Evolutionary conservation across 2,888 invertebrate species (phyloP).

Genomic region (Crepidodera aurea): DNA sequence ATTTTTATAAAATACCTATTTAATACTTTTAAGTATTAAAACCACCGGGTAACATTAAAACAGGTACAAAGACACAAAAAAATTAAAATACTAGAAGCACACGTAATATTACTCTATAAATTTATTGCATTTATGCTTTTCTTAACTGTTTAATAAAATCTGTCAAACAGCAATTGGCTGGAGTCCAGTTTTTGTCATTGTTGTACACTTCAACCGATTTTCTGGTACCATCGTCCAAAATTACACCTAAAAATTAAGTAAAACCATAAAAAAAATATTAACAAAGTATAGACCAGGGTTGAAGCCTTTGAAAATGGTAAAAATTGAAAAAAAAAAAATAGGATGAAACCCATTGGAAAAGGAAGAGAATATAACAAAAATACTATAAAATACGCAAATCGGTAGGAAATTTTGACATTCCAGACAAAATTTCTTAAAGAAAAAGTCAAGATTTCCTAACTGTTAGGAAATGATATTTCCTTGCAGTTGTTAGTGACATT

Average conservation of each 20-base stretch:
- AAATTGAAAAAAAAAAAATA: too few relatives aligned
- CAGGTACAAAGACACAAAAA: neutral
- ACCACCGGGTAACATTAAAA: neutral
- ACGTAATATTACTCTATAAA: neutral
- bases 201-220: slow-evolving; percentile 45
- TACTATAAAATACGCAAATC: too few relatives aligned
- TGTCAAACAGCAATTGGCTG: slow-evolving; percentile 46
- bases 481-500: too few relatives aligned
- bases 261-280: too few relatives aligned
- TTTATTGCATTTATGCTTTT: slow-evolving; percentile 17
- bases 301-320: too few relatives aligned
- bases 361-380: too few relatives aligned
- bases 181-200: slow-evolving; percentile 44
- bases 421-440: too few relatives aligned
- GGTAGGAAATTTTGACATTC: too few relatives aligned
- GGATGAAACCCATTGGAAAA: too few relatives aligned
- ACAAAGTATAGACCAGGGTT: too few relatives aligned
- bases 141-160: slow-evolving; percentile 49
- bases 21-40: neutral
- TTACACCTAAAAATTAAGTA: slow-evolving; percentile 38
- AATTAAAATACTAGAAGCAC: neutral
- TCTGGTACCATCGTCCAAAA: slow-evolving; percentile 31
- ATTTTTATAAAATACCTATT: neutral
- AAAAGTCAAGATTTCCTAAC: too few relatives aligned
- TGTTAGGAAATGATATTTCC: too few relatives aligned